Evolutionary conservation across 1,140 invertebrate species (phyloP).

Genomic region (Hermetia illucens): DNA sequence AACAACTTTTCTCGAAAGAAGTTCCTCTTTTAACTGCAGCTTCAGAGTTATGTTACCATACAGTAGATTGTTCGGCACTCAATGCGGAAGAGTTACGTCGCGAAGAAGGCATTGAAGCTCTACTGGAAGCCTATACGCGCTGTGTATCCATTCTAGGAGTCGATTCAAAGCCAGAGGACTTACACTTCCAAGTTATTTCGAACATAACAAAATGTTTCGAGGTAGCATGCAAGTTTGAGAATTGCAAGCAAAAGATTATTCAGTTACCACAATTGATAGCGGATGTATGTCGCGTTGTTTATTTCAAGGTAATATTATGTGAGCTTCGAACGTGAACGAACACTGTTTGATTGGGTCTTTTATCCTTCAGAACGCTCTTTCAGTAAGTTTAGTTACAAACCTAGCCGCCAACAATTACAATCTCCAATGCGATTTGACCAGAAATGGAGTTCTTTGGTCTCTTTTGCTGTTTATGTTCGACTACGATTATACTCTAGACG

Average conservation of each 20-base stretch:
- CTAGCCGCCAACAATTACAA: slow-evolving; percentile 38
- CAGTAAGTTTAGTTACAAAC: slow-evolving; percentile 28
- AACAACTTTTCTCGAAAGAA: slow-evolving; percentile 81
- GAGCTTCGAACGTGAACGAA: neutral
- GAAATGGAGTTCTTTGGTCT: slow-evolving; percentile 87
- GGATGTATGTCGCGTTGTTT: slow-evolving; percentile 79
- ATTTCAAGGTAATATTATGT: slow-evolving; percentile 59
- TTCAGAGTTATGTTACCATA: slow-evolving; percentile 90
- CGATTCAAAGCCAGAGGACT: slow-evolving; percentile 61
- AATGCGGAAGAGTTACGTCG: slow-evolving; percentile 95
- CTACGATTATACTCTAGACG: slow-evolving; percentile 96
- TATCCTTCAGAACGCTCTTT: slow-evolving; percentile 17
- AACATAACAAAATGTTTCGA: slow-evolving; percentile 86
- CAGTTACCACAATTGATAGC: slow-evolving; percentile 73
- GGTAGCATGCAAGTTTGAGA: slow-evolving; percentile 86
- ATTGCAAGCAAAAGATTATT: slow-evolving; percentile 76
- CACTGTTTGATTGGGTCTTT: slow-evolving; percentile 24
- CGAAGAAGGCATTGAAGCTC: slow-evolving; percentile 79
- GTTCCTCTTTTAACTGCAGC: slow-evolving; percentile 77
- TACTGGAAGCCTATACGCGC: slow-evolving; percentile 77
- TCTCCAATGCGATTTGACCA: slow-evolving; percentile 80
- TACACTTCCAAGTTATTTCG: slow-evolving; percentile 84
- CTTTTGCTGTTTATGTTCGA: slow-evolving; percentile 81
- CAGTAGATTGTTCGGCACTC: slow-evolving; percentile 88
- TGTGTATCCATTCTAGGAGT: slow-evolving; percentile 79